These are phyloP conservation scores for Malthinus flaveolus DNA, from an alignment of 2,888 invertebrate species.

Conservation along the genomic window DNA sequence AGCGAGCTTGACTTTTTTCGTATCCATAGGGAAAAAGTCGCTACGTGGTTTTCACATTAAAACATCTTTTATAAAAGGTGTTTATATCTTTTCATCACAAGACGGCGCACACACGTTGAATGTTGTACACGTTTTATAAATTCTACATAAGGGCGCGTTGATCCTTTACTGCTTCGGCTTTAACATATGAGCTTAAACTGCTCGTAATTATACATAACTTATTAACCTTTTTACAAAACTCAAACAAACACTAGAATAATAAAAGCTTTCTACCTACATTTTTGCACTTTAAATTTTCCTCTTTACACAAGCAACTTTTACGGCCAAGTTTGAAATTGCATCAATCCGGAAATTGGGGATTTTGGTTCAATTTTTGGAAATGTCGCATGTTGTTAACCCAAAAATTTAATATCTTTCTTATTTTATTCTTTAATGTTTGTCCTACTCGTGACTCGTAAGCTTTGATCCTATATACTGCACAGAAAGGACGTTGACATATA, in stretches of 20 bases:
- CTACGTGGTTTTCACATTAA: conserved; percentile 12
- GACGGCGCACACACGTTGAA: conserved; percentile 15
- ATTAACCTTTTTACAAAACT: conserved; percentile 15
- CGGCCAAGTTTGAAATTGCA: too few relatives aligned
- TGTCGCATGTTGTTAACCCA: too few relatives aligned
- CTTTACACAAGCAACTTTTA: too few relatives aligned
- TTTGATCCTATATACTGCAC: too few relatives aligned
- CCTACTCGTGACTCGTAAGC: too few relatives aligned
- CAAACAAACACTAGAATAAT: conserved; percentile 5
- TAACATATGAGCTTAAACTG: conserved; percentile 17
- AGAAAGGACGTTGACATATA: too few relatives aligned
- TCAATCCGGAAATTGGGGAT: too few relatives aligned
- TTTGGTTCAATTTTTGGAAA: too few relatives aligned
- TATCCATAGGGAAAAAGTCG: conserved; percentile 2
- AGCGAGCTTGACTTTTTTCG: conserved; percentile 8
- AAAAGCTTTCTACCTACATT: too few relatives aligned
- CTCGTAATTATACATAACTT: conserved; percentile 24
- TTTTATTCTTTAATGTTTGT: too few relatives aligned
- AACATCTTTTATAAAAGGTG: conserved; percentile 12
- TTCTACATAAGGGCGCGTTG: conserved; percentile 24
- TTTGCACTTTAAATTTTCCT: too few relatives aligned
- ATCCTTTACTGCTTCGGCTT: conserved; percentile 17
- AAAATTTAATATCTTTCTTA: too few relatives aligned
- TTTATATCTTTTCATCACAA: conserved; percentile 7
- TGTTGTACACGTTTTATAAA: conserved; percentile 25